Base-by-base conservation (phyloP, 2,797 vertebrate genomes). In the Leptoclinus maculatus region DNA sequence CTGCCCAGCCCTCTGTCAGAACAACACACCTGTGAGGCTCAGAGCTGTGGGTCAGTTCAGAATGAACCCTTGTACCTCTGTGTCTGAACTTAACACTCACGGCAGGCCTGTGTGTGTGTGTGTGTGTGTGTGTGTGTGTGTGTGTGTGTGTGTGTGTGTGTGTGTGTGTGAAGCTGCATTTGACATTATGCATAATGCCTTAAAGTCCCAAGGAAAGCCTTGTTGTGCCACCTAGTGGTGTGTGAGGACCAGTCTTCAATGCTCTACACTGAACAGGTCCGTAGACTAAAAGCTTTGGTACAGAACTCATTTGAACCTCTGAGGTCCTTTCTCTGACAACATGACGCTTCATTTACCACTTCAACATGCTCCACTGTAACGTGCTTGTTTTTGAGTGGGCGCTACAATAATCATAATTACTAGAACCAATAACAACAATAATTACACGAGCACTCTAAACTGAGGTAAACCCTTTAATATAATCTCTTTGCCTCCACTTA, bases 201-300 rank as follows among this genome's bases (percentile, higher is more conserved):
- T 43, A 41, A n/a, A n/a, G n/a, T 11, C 27, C 21, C 4, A 12
- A 4, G 49, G 17, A 10, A 66, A 80, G 7, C n/a, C 56, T 84
- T 71, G 87, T 51, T 60, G 16, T 78, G 91, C 91, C 92, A 85
- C 86, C 92, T 93, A 87, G 91, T 92, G 91, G 90, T 76, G 17
- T 2, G 56, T 0, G 0, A 14, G 2, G 14, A 12, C 14, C 10
- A 38, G 5, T 34, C 38, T 13, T 57, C 3, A 58, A 2, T 58
- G 39, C 3, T 36, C 17, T 16, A 11, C 5, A 16, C 25, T 4
- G 4, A 12, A 8, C 38, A 32, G 7, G 23, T n/a, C 9, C 39
- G 27, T 9, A n/a, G 17, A 27, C 5, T 32, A 16, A 32, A 59
- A 3, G 13, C 27, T 4, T 49, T 41, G 11, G 7, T n/a, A 17